Evolutionary conservation across 1,140 invertebrate genomes (phyloP).

Genomic region (Drusus annulatus): DNA sequence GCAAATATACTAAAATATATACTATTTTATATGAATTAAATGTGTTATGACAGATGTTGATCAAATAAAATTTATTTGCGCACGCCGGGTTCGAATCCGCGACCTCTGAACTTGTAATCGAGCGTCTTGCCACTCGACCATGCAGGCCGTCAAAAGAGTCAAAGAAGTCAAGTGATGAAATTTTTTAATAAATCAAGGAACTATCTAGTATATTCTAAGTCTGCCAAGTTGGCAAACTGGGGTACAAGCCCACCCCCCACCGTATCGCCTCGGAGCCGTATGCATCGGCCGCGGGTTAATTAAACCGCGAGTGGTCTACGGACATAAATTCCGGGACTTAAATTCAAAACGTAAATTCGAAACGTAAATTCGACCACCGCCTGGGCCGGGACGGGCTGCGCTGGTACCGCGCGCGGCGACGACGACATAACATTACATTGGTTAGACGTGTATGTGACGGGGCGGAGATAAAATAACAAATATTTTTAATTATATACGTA

Average conservation of each 20-base stretch:
- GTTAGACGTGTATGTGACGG: conserved; percentile 44
- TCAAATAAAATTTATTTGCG: too few species aligned
- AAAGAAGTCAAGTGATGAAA: neutral
- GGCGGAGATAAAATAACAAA: neutral
- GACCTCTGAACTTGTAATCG: too few species aligned
- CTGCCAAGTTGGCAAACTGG: neutral
- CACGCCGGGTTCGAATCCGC: too few species aligned
- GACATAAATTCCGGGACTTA: conserved; percentile 43
- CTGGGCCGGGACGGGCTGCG: neutral
- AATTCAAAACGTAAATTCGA: conserved; percentile 31
- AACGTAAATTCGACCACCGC: conserved; percentile 37
- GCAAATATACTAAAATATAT: too few species aligned
- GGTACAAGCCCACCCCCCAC: neutral
- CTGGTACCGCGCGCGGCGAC: conserved; percentile 24
- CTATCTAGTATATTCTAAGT: neutral
- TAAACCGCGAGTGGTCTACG: conserved; percentile 50
- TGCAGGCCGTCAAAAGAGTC: too few species aligned
- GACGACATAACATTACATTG: conserved; percentile 55
- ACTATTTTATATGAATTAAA: too few species aligned
- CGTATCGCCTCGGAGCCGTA: neutral
- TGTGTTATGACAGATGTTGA: too few species aligned
- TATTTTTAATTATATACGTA: too few species aligned
- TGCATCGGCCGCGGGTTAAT: conserved; percentile 48
- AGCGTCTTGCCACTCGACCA: too few species aligned
- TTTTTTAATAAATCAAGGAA: neutral